phyloP scores from a whole-genome alignment of 2,888 invertebrate species.

The Brachyopa scutellaris region DNA sequence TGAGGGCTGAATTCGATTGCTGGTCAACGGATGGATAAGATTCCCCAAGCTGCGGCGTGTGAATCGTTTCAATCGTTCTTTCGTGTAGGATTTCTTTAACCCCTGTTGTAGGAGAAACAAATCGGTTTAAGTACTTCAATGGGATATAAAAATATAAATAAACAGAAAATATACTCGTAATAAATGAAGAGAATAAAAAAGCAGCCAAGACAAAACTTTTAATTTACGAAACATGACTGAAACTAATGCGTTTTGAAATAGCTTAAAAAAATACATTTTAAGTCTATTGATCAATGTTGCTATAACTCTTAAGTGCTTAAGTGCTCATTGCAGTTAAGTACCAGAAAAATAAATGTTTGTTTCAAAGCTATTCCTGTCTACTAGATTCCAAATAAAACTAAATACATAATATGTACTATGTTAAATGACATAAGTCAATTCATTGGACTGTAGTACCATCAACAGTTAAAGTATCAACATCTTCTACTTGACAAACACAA shows the following conservation, averaged over 20 bases:
- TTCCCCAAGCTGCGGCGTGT: constrained; percentile 77
- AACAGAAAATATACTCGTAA: constrained; percentile 51
- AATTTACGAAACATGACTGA: constrained; percentile 47
- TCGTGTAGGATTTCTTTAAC: constrained; percentile 77
- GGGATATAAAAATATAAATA: not conserved
- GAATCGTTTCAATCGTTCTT: constrained; percentile 78
- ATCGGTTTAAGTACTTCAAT: not conserved
- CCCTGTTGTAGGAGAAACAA: constrained; percentile 73
- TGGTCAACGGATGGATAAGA: constrained; percentile 75
- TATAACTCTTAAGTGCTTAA: constrained; percentile 38
- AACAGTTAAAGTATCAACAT: no score
- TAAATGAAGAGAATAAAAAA: constrained; percentile 39
- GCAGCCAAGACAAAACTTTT: constrained; percentile 64
- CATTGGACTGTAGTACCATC: no score
- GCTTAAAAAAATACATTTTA: constrained; percentile 25
- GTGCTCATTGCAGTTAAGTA: constrained; percentile 31
- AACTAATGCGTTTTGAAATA: constrained; percentile 48
- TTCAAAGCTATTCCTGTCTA: no score
- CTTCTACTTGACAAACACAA: no score
- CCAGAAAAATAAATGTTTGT: not conserved
- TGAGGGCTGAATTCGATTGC: constrained; percentile 73
- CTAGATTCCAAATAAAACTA: no score
- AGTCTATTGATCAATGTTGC: constrained; percentile 24
- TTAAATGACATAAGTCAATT: no score
- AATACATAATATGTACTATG: no score